phyloP scores from a whole-genome alignment of 2,113 vertebrate genomes.

The Romanogobio albipinnatus region DNA sequence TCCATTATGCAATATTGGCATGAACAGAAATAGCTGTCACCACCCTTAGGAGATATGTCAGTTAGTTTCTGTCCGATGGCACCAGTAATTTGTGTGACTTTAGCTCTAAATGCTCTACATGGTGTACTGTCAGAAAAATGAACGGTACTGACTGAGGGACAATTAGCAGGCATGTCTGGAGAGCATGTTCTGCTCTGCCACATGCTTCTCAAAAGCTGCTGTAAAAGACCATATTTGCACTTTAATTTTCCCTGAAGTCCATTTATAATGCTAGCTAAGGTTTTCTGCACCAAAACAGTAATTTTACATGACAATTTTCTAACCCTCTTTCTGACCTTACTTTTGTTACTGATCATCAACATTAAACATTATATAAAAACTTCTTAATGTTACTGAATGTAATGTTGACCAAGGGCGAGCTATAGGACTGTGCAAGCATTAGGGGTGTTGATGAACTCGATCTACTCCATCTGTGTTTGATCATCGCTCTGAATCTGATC shows the following conservation, averaged over 20 bases:
- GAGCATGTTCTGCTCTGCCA: not conserved
- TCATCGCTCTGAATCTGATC: no score
- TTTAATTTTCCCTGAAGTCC: not conserved
- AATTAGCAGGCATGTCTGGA: slow-evolving; percentile 18
- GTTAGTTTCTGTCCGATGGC: slow-evolving; percentile 24
- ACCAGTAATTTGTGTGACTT: slow-evolving; percentile 32
- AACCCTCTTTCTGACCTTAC: no score
- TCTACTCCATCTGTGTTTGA: no score
- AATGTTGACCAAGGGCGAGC: no score
- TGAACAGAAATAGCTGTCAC: slow-evolving; percentile 16
- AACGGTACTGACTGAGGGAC: slow-evolving; percentile 5
- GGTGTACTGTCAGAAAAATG: slow-evolving; percentile 28
- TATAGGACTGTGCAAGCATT: no score
- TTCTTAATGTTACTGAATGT: no score
- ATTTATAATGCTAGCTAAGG: not conserved
- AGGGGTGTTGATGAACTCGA: no score
- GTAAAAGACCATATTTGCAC: not conserved
- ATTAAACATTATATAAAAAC: no score
- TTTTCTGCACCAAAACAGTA: not conserved
- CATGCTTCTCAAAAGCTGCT: not conserved
- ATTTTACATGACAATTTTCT: not conserved
- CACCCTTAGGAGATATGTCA: slow-evolving; percentile 12
- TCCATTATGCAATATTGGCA: slow-evolving; percentile 17
- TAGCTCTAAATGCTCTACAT: slow-evolving; percentile 34
- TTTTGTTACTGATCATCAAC: no score